These are phyloP conservation scores for Diarsia brunnea DNA, from an alignment of 2,888 invertebrate genomes.

Conservation along the genomic window DNA sequence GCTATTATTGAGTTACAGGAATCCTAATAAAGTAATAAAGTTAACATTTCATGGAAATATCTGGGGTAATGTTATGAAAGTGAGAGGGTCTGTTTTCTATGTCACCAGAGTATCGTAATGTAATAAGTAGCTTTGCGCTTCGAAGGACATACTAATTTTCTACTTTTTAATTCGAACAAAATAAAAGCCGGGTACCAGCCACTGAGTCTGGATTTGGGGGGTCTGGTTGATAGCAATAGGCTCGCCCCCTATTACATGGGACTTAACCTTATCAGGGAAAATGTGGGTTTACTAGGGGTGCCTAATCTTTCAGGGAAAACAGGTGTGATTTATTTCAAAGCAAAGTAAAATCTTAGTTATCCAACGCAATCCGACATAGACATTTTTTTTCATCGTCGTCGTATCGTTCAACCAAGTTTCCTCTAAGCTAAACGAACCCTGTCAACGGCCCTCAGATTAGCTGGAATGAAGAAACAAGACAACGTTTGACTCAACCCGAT, in stretches of 20 bases:
- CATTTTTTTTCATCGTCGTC: neutral
- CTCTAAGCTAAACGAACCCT: conserved; percentile 28
- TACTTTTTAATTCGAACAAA: neutral
- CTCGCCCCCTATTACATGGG: too few species aligned
- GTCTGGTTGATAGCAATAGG: too few species aligned
- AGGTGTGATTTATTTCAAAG: neutral
- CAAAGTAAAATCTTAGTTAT: neutral
- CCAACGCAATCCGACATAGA: neutral
- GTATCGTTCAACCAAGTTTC: neutral
- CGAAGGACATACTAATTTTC: neutral
- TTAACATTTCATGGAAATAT: conserved; percentile 30
- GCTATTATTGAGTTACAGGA: conserved; percentile 42
- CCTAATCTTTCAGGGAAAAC: neutral
- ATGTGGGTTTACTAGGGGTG: too few species aligned
- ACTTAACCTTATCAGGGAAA: too few species aligned
- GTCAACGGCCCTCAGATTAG: conserved; percentile 19
- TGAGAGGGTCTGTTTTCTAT: neutral
- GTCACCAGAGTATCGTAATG: neutral
- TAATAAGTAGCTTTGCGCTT: neutral
- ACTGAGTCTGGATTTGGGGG: too few species aligned
- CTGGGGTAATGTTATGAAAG: conserved; percentile 17
- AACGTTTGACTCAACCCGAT: conserved; percentile 29
- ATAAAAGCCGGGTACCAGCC: too few species aligned
- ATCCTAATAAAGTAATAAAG: conserved; percentile 38
- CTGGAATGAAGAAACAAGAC: conserved; percentile 45